A percentile compares a stretch with the other conserved stretches of the same genome.
Evolutionary conservation across 1,140 invertebrate species (phyloP).

Genomic region (Leucophenga varia): DNA sequence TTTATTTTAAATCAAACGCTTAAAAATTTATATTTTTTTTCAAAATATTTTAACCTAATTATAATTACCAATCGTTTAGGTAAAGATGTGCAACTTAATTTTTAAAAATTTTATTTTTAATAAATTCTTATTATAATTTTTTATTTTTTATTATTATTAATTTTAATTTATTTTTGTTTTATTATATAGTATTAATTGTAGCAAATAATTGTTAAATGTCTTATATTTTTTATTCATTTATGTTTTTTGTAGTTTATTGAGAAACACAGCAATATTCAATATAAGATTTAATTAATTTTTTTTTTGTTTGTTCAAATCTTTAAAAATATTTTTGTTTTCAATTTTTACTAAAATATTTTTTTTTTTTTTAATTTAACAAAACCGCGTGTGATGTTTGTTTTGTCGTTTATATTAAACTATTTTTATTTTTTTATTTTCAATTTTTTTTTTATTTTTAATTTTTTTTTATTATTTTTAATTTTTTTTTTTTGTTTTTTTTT

Average conservation of each 20-base stretch:
- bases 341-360: slow-evolving; percentile 25
- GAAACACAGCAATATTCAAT: slow-evolving; percentile 49
- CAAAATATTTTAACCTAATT: slow-evolving; percentile 38
- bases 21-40: too few relatives aligned
- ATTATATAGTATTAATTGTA: slow-evolving; percentile 29
- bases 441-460: slow-evolving; percentile 20
- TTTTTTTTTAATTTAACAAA: slow-evolving; percentile 27
- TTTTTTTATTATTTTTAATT: slow-evolving; percentile 29
- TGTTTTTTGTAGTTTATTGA: slow-evolving; percentile 37
- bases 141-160: slow-evolving; percentile 12
- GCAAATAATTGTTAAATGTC: slow-evolving; percentile 26
- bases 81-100: slow-evolving; percentile 51
- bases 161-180: slow-evolving; percentile 9
- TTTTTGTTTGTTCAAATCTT: slow-evolving; percentile 1
- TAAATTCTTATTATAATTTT: slow-evolving; percentile 23
- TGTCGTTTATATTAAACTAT: slow-evolving; percentile 2
- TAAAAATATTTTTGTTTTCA: slow-evolving; percentile 32
- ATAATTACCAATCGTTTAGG: slow-evolving; percentile 52
- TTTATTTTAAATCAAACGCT: too few relatives aligned
- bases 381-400: background rate
- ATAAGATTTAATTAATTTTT: background rate
- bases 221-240: slow-evolving; percentile 12
- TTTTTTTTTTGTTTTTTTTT: background rate
- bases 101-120: slow-evolving; percentile 21
- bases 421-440: slow-evolving; percentile 9